These are phyloP conservation scores for Echeneis naucrates DNA, from an alignment of 2,797 vertebrate genomes.

Conservation along the genomic window DNA sequence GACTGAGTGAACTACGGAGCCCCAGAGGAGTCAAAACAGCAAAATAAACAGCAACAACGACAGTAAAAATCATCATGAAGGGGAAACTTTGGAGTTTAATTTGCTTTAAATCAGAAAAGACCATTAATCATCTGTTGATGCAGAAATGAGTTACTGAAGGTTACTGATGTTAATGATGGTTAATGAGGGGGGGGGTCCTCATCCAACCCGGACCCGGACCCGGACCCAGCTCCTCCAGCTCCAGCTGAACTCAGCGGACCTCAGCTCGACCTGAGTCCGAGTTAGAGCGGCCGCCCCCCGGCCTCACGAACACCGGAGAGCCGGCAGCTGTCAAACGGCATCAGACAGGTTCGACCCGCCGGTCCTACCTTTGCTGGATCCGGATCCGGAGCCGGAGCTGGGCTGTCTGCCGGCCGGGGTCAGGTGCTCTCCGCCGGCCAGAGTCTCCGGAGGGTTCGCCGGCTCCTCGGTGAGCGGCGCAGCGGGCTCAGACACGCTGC, in stretches of 20 bases:
- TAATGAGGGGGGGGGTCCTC: no score
- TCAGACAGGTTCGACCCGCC: no score
- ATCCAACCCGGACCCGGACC: no score
- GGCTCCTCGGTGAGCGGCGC: constrained; percentile 81
- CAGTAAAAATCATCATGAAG: neutral
- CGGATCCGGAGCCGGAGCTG: constrained; percentile 77
- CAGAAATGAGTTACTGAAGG: neutral
- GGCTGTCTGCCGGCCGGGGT: constrained; percentile 81
- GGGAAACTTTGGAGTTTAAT: neutral
- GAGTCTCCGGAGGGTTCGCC: constrained; percentile 77
- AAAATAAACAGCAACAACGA: no score
- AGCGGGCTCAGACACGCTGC: constrained; percentile 83
- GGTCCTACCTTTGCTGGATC: constrained; percentile 82
- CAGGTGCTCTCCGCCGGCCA: constrained; percentile 77
- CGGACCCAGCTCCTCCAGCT: no score
- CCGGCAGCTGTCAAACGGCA: no score
- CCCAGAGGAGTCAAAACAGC: neutral
- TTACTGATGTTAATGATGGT: no score
- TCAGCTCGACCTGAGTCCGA: neutral
- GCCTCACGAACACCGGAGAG: constrained; percentile 2
- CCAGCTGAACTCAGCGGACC: neutral
- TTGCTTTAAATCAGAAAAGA: neutral
- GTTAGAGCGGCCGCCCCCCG: neutral
- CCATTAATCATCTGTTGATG: neutral
- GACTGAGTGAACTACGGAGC: no score